Evolutionary conservation across 2,888 invertebrate species (phyloP).

Genomic region (Crioceris asparagi): DNA sequence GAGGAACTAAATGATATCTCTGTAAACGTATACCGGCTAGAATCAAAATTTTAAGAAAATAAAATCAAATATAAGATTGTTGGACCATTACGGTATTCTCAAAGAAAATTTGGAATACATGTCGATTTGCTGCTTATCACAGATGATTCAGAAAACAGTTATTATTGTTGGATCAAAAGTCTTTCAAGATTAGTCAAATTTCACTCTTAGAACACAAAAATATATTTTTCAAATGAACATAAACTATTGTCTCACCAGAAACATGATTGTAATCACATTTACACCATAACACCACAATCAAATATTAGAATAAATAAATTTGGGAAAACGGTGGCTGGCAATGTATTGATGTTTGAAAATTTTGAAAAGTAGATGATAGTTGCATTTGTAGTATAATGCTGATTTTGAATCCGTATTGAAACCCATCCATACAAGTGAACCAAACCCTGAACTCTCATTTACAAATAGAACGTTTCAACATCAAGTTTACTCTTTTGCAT

Average conservation of each 20-base stretch:
- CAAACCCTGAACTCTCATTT: conserved; percentile 11
- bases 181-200: conserved; percentile 10
- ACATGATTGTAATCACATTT: conserved; percentile 8
- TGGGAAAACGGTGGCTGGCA: conserved; percentile 7
- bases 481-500: conserved; percentile 6
- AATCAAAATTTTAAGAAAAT: background rate
- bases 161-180: conserved; percentile 13
- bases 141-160: conserved; percentile 5
- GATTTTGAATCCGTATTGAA: conserved; percentile 18
- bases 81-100: background rate
- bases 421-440: conserved; percentile 13
- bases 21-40: conserved; percentile 6
- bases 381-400: conserved; percentile 17
- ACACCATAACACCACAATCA: conserved; percentile 3
- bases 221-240: conserved; percentile 9
- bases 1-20: conserved; percentile 2
- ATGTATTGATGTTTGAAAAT: conserved; percentile 17
- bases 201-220: conserved; percentile 5
- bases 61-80: conserved; percentile 2
- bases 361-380: conserved; percentile 15
- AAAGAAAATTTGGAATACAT: background rate
- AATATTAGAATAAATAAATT: conserved; percentile 5
- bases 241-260: conserved; percentile 10
- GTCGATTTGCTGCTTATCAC: conserved; percentile 2
- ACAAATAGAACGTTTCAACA: conserved; percentile 9